Evolutionary conservation across 2,888 invertebrate species (phyloP), one percentile per base, ranked within the genome.

Genomic region (Epistrophella euchroma): DNA sequence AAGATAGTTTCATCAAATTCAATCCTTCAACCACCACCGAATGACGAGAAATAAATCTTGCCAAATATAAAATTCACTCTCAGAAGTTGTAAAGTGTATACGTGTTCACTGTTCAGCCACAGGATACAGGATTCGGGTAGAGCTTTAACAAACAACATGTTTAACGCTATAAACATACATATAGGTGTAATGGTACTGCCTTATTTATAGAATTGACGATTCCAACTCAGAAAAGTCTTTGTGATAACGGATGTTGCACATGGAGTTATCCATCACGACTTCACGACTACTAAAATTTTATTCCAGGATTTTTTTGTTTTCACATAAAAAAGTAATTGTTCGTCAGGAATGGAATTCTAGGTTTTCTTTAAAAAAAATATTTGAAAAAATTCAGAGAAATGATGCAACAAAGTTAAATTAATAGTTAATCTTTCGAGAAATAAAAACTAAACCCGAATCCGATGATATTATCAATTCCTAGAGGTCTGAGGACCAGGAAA

Each of bases 1-100:
- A 0, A 56, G 17, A 35, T 17, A 17, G 32, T 56, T 35, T 35
- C 17, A n/a, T n/a, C n/a, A n/a, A n/a, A n/a, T n/a, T n/a, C n/a
- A n/a, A n/a, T n/a, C n/a, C 32, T 56, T 56, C 11, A 56, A n/a
- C n/a, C n/a, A 56, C 32, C 5, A 47, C 3, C 19, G 32, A 56
- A 35, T 35, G 56, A 56, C n/a, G 56, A 35, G 32, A 56, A 11
- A 35, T 56, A 56, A 56, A 56, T 56, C 56, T 55, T 56, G 32
- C 17, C 56, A 56, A 56, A 56, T 32, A 56, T 56, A 35, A 56
- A 56, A 56, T 32, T 35, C 56, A 56, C 56, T 56, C 56, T 5
- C 1, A 17, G 32, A 5, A 56, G 32, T 32, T 11, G 13, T 19
- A 19, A 56, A 32, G 32, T 17, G 35, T 17, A 32, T n/a, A n/a